A percentile compares a stretch with the other conserved stretches of the same genome.
Conservation (phyloP, 2,797 vertebrate genomes). For the Arnoldichthys spilopterus region DNA sequence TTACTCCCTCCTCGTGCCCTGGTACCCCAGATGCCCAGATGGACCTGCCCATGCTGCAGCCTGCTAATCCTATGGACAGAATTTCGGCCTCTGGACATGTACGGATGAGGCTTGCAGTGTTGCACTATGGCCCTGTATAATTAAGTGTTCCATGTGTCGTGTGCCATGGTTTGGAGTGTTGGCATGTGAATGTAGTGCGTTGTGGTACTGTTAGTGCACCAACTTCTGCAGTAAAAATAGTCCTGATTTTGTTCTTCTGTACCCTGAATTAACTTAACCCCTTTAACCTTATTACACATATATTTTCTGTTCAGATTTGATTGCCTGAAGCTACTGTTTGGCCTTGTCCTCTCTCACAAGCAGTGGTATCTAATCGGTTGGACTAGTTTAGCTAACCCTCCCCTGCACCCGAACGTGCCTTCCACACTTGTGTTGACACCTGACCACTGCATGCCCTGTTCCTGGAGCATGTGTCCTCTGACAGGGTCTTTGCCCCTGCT, state of each 20-base stretch:
- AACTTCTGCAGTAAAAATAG: not conserved
- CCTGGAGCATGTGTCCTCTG: conserved; percentile 15
- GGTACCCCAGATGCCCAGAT: conserved; percentile 72
- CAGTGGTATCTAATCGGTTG: not conserved
- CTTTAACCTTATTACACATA: not conserved
- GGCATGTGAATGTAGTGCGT: conserved; percentile 44
- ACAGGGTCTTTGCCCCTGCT: conserved; percentile 35
- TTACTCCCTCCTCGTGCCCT: conserved; percentile 75
- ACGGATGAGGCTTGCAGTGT: conserved; percentile 68
- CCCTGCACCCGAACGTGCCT: conserved; percentile 9
- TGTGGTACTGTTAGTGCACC: not conserved
- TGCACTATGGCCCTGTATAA: conserved; percentile 13
- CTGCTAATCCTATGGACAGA: conserved; percentile 76
- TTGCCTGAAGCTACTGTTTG: not conserved
- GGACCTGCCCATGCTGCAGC: conserved; percentile 77
- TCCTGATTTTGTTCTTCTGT: not conserved
- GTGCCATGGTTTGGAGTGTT: conserved; percentile 27
- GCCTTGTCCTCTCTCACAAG: not conserved
- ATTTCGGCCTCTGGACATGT: conserved; percentile 95
- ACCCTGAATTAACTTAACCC: not conserved
- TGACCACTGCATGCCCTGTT: not conserved
- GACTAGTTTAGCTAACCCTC: not conserved
- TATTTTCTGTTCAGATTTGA: not conserved
- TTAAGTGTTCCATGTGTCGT: conserved; percentile 25
- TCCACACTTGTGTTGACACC: not conserved